A percentile compares a stretch with the other conserved stretches of the same genome.
Evolutionary conservation across 2,888 invertebrate genomes (phyloP).

Genomic region (Diploptera punctata): DNA sequence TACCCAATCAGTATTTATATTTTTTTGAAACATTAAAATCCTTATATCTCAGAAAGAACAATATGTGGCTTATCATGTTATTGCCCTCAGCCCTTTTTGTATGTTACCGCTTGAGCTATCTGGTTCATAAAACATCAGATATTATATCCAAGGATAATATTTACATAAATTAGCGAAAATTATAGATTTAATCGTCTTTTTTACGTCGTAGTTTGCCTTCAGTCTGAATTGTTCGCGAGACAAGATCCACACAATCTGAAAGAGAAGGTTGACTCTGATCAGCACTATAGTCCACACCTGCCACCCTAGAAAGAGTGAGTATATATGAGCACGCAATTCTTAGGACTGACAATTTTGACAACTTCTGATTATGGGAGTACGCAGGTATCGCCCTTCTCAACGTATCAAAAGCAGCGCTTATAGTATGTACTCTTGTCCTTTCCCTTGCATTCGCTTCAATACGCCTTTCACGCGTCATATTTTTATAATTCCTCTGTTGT

Average conservation of each 20-base stretch:
- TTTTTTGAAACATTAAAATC: too few relatives aligned
- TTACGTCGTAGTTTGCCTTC: slow-evolving; percentile 89
- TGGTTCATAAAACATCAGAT: too few relatives aligned
- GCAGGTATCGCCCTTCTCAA: slow-evolving; percentile 84
- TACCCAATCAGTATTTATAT: too few relatives aligned
- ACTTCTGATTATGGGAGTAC: slow-evolving; percentile 91
- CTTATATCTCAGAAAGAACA: too few relatives aligned
- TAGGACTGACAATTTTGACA: slow-evolving; percentile 90
- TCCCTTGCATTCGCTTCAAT: slow-evolving; percentile 96
- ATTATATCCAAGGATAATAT: neutral
- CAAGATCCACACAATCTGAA: slow-evolving; percentile 80
- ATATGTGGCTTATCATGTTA: too few relatives aligned
- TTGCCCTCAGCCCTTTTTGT: too few relatives aligned
- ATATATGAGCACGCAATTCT: slow-evolving; percentile 95
- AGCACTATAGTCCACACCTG: slow-evolving; percentile 71
- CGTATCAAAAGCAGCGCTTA: slow-evolving; percentile 94
- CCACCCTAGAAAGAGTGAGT: slow-evolving; percentile 79
- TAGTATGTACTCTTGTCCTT: slow-evolving; percentile 91
- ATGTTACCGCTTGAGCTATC: too few relatives aligned
- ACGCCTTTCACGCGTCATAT: slow-evolving; percentile 91
- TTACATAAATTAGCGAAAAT: neutral
- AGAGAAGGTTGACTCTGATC: slow-evolving; percentile 68
- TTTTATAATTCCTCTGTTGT: slow-evolving; percentile 90
- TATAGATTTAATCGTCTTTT: slow-evolving; percentile 71
- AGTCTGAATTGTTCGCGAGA: slow-evolving; percentile 91